Evolutionary conservation across 2,888 invertebrate species (phyloP), one percentile per base, ranked within the genome.

Genomic region (Argynnis bischoffii): DNA sequence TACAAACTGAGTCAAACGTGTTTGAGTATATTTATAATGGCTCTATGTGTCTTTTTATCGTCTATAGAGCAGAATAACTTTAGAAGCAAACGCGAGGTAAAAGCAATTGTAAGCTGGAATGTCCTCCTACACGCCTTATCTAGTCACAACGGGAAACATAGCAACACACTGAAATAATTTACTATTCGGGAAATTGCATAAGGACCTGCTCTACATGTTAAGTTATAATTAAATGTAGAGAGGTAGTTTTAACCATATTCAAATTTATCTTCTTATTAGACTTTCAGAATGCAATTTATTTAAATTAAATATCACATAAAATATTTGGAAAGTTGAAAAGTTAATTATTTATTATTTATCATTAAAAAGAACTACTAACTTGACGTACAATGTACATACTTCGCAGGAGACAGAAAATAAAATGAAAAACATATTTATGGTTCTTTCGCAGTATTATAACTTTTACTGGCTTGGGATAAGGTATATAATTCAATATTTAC

Each of bases 121-220:
- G 68, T 74, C 73, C 72, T 66, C 76, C 76, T 65, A 76, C 76
- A 64, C 73, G 41, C 55, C n/a, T 8, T 70, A 68, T 65, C 67
- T 69, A 63, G 72, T 60, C 55, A 31, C 61, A 67, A 70, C 68
- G 72, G 73, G 70, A 72, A 71, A 72, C 69, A 70, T 63, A 66
- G 69, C 55, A 61, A 16, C 13, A 47, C n/a, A 51, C 41, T 66
- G 57, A 66, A 63, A 69, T 59, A 57, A 31, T 54, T 57, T 48
- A 63, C 47, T 63, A 61, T 61, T 56, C 26, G 55, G 48, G 60
- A 55, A 13, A 64, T 59, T 31, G 51, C 50, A 31, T 21, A 51
- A 60, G 46, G 4, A 54, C 6, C n/a, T 50, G 48, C 50, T 35
- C 41, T 57, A 18, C 15, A 18, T 4, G 18, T 18, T 15, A 31